A percentile compares a stretch with the other conserved stretches of the same genome.
Conservation (phyloP, 2,113 vertebrate genomes). For the Odontophorus gujanensis region DNA sequence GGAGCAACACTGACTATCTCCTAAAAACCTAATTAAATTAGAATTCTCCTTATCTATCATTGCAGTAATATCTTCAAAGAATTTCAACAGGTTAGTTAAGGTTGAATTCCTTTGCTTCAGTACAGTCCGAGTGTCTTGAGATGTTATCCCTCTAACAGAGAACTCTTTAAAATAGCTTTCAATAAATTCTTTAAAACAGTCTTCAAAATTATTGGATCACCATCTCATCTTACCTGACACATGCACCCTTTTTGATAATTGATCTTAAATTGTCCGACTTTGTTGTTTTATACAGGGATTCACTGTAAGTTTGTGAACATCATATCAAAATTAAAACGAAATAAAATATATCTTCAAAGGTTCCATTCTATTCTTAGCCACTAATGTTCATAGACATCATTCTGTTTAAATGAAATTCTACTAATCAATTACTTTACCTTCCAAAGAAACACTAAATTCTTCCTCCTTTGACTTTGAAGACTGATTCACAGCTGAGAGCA, state of each 20-base stretch:
- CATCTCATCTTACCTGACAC: neutral
- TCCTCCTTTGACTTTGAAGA: neutral
- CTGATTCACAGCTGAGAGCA: neutral
- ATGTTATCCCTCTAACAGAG: neutral
- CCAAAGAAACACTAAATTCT: neutral
- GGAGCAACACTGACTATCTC: neutral
- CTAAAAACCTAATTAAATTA: constrained; percentile 51
- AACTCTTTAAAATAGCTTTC: neutral
- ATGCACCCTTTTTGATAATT: neutral
- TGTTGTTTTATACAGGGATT: neutral
- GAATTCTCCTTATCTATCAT: constrained; percentile 28
- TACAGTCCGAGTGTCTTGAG: neutral
- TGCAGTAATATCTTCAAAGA: constrained; percentile 40
- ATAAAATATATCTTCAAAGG: neutral
- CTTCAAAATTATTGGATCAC: neutral
- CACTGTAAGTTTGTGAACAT: neutral
- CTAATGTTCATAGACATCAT: neutral
- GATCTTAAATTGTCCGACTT: neutral
- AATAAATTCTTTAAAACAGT: neutral
- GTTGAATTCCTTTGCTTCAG: constrained; percentile 14
- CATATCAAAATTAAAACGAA: neutral
- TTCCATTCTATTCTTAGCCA: neutral
- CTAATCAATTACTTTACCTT: neutral
- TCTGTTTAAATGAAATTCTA: neutral
- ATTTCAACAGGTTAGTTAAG: constrained; percentile 10